Evolutionary conservation across 2,888 invertebrate species (phyloP), one percentile per base, ranked within the genome.

Genomic region (Petrolisthes manimaculis): DNA sequence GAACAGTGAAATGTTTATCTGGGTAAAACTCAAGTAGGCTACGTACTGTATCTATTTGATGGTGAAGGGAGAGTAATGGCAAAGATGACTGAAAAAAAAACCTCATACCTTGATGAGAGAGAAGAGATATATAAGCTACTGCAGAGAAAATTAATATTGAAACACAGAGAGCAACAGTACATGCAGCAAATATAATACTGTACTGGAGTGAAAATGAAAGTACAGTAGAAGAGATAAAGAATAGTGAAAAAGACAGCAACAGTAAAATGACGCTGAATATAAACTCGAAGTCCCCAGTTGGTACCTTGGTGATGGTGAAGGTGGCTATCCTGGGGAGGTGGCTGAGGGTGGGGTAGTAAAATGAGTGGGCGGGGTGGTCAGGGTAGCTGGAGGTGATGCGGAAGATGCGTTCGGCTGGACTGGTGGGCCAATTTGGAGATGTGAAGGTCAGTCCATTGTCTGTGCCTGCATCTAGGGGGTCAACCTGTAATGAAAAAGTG

Each of bases 361-460:
- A 98, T 84, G 98, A 97, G 89, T 97, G 97, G 18, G 98, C 98
- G 37, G 97, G 97, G 94, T 98, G 98, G 89, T 96, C 96, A 12
- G 98, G 98, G 93, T 96, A 96, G 91, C 95, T 95, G 80, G 97
- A 96, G 61, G 97, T 97, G 93, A 98, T 97, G 92, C 96, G 95
- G 94, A 96, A 96, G 91, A 97, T 96, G 91, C 96, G 96, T 91
- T 97, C 97, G 93, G 96, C 96, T 3, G 98, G 98, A 83, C 96
- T 96, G 37, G 97, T 97, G 84, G 97, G 96, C 98, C 98, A 98
- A 94, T 97, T 97, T 83, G 97, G 97, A n/a, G 98, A 97, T 24
- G 98, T 98, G 94, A 98, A 98, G 84, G 98, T 98, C 94, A 98
- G 97, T 4, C 98, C 98, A 93, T 97, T 97, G 94, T 98, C 98